These are phyloP conservation scores for Caenorhabditis wallacei DNA, from an alignment of 2,888 invertebrate genomes.

Conservation along the genomic window DNA sequence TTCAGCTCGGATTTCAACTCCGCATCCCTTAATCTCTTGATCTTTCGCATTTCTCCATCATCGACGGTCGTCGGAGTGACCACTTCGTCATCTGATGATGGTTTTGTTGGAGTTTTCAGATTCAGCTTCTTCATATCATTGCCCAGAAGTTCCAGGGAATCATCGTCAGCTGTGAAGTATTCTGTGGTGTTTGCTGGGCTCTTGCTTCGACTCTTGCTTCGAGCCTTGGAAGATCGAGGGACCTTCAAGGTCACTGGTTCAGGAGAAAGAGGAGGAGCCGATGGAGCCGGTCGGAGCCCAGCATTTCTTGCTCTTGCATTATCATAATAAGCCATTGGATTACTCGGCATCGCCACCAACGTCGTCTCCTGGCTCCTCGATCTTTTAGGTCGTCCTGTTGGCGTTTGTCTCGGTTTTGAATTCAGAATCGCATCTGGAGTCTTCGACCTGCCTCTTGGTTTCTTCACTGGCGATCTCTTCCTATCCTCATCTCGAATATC, in stretches of 20 bases:
- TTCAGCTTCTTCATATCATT: constrained; percentile 38
- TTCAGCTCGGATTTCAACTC: constrained; percentile 68
- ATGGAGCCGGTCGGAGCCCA: constrained; percentile 47
- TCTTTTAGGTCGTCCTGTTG: constrained; percentile 7
- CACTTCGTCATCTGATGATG: constrained; percentile 6
- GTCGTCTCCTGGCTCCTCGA: constrained; percentile 46
- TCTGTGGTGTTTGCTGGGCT: constrained; percentile 50
- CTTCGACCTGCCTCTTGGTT: constrained; percentile 35
- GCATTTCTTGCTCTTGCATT: constrained; percentile 25
- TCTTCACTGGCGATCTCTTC: constrained; percentile 15
- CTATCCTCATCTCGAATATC: constrained; percentile 40
- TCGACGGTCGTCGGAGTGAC: constrained; percentile 62
- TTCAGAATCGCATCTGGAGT: constrained; percentile 40
- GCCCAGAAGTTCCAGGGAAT: constrained; percentile 40
- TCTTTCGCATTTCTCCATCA: constrained; percentile 61
- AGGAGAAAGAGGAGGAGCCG: constrained; percentile 65
- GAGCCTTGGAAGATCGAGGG: constrained; percentile 13
- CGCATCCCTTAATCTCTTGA: constrained; percentile 57
- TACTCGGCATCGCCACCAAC: constrained; percentile 13
- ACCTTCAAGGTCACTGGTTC: not conserved
- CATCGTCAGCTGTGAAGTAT: constrained; percentile 57
- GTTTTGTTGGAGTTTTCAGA: constrained; percentile 12
- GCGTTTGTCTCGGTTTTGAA: not conserved
- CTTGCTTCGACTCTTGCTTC: constrained; percentile 22
- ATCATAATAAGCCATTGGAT: constrained; percentile 52